Evolutionary conservation across 2,797 vertebrate species (phyloP).

Genomic region (Muscicapa striata): DNA sequence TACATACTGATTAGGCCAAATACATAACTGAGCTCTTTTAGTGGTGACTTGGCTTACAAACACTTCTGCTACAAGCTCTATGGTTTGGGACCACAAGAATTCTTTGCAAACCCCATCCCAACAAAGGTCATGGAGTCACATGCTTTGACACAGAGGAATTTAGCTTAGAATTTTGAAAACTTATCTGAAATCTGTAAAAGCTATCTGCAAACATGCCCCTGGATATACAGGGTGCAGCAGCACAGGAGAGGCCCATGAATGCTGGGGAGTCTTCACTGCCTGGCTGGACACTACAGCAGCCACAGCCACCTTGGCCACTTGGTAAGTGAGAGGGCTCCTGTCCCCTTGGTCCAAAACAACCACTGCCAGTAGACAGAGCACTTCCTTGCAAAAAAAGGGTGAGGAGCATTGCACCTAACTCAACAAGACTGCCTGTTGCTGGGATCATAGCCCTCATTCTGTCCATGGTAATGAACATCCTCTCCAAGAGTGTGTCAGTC

Average conservation of each 20-base stretch:
- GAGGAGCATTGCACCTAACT: not conserved
- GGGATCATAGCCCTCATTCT: not conserved
- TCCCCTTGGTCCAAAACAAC: not conserved
- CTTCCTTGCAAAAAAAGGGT: not conserved
- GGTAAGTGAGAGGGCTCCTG: not conserved
- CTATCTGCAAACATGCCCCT: not conserved
- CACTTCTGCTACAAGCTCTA: not conserved
- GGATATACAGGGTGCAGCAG: not conserved
- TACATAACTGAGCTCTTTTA: not conserved
- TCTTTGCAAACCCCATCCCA: not conserved
- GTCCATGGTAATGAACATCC: rapidly evolving
- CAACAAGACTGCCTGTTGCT: not conserved
- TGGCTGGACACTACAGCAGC: not conserved
- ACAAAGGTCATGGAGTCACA: rapidly evolving
- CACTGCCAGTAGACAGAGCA: not conserved
- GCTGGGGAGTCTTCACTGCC: not conserved
- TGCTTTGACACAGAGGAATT: not conserved
- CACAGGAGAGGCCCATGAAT: not conserved
- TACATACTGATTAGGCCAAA: not conserved
- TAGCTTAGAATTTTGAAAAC: not conserved
- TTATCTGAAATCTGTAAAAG: not conserved
- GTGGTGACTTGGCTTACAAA: not conserved
- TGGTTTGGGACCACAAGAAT: not conserved
- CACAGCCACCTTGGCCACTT: not conserved
- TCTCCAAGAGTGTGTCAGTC: rapidly evolving